Percentiles rank a stretch among this genome's conserved stretches.
phyloP scores from a whole-genome alignment of 2,888 invertebrate genomes.

The Trisateles emortualis region DNA sequence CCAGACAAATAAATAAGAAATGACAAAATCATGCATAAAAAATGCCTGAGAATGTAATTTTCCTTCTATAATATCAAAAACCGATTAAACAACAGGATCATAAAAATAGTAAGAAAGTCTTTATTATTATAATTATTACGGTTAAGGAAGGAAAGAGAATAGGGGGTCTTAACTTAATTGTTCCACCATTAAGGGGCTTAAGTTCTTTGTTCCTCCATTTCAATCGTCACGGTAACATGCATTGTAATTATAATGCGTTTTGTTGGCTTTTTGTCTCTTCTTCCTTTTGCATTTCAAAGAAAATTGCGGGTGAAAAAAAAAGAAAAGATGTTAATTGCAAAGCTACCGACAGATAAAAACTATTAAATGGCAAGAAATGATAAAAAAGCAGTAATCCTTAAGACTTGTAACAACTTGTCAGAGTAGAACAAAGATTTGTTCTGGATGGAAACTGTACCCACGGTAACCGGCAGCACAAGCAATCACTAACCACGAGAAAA shows the following conservation, averaged over 20 bases:
- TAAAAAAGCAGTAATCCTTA: too few relatives aligned
- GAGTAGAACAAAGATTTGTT: too few relatives aligned
- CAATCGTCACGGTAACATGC: not conserved
- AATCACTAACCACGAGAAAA: too few relatives aligned
- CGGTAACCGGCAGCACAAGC: too few relatives aligned
- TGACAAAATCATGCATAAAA: too few relatives aligned
- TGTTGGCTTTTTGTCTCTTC: not conserved
- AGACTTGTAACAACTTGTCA: too few relatives aligned
- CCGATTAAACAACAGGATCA: not conserved
- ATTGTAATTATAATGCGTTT: conserved; percentile 9
- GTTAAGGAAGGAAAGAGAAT: not conserved
- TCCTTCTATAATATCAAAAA: not conserved
- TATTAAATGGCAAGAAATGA: too few relatives aligned
- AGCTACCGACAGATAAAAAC: too few relatives aligned
- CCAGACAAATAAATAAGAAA: too few relatives aligned
- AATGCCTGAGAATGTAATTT: too few relatives aligned
- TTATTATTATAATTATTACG: not conserved
- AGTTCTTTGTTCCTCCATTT: not conserved
- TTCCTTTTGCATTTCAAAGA: not conserved
- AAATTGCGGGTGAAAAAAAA: not conserved
- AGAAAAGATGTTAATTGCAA: not conserved
- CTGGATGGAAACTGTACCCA: too few relatives aligned
- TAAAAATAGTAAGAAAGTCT: not conserved
- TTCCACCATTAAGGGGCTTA: not conserved
- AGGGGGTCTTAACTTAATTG: not conserved